Evolutionary conservation across 2,113 vertebrate genomes (phyloP), one percentile per base, ranked within the genome.

Genomic region (Castor canadensis): DNA sequence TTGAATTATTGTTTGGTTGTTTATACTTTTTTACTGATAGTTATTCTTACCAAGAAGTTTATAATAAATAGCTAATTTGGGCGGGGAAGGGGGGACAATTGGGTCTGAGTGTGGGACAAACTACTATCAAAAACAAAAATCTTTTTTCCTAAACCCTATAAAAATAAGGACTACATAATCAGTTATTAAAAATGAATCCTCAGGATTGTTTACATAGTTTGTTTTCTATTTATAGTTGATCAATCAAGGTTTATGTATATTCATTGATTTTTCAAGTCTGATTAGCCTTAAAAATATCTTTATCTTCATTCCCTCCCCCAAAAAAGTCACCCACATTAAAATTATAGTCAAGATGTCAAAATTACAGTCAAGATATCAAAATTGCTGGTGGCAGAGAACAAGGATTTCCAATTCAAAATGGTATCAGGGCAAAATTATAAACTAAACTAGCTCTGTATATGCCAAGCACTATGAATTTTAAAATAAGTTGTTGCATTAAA

Each of bases 181-280:
- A 32, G 75, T 76, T 96, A 94, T 38, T 90, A 28, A 30, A 82
- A 96, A 84, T 92, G 72, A 92, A 93, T 83, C 89, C 71, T 71
- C n/a, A 62, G 43, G 62, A 81, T 54, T 91, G 28, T 93, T 95
- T 86, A 38, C 54, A 7, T 62, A 89, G 79, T 79, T 73, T 95
- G 52, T 95, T 95, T 95, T 91, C 84, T 97, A 95, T 92, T 96
- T 95, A 66, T 90, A n/a, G 64, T 32, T 97, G 88, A 32, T 96
- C 83, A 97, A 95, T 98, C 95, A 89, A 96, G 80, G 71, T 95
- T 97, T 95, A 97, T 96, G 69, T 90, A 92, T 96, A 97, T 96
- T 97, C 94, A 96, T 87, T 94, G 85, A 87, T 96, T 81, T 97
- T 89, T 90, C 79, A 92, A 86, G 71, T 47, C 22, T 97, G 60